phyloP scores from a whole-genome alignment of 2,888 invertebrate genomes.

The Clepsis dumicolana region DNA sequence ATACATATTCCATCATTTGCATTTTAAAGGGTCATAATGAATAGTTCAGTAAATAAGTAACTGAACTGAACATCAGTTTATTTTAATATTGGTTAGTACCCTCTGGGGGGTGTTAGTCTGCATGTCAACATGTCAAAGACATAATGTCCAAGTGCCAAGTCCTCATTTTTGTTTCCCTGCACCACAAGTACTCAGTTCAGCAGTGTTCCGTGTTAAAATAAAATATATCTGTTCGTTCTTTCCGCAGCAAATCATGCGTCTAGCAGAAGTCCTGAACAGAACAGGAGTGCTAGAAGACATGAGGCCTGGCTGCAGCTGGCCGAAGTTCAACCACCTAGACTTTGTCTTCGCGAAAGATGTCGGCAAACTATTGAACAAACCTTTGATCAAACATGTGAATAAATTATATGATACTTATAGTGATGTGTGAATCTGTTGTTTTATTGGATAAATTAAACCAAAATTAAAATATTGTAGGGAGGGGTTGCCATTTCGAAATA shows the following conservation, averaged over 20 bases:
- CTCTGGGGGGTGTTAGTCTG: too few species aligned
- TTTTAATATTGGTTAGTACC: too few species aligned
- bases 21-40: too few species aligned
- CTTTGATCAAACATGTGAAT: constrained; percentile 63
- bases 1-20: too few species aligned
- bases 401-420: constrained; percentile 71
- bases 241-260: constrained; percentile 71
- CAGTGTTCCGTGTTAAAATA: too few species aligned
- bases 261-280: constrained; percentile 64
- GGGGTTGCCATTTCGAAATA: too few species aligned
- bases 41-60: too few species aligned
- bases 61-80: too few species aligned
- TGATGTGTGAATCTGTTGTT: constrained; percentile 47
- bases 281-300: constrained; percentile 66
- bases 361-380: constrained; percentile 67
- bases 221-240: constrained; percentile 17
- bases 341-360: constrained; percentile 77
- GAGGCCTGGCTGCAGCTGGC: constrained; percentile 67
- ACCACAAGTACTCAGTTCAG: too few species aligned
- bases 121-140: too few species aligned
- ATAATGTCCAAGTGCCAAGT: too few species aligned
- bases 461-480: constrained; percentile 4
- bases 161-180: too few species aligned
- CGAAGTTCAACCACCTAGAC: constrained; percentile 81
- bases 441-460: constrained; percentile 46